Percentiles rank a stretch among this genome's conserved stretches.
Conservation (phyloP, 2,888 invertebrate species). For the Andrena hattorfiana region DNA sequence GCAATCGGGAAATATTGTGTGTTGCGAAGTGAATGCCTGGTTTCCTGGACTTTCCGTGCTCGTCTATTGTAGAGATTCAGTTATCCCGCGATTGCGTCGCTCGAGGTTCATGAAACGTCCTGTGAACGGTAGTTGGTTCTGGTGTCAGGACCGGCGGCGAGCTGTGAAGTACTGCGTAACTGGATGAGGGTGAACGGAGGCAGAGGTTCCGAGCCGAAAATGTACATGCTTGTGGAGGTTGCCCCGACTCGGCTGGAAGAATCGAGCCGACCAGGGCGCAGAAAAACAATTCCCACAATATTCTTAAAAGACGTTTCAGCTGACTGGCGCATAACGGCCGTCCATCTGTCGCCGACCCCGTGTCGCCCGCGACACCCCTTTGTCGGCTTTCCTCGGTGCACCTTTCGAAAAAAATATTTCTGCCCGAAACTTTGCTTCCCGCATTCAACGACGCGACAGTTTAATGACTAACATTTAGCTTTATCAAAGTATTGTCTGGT, state of each 20-base stretch:
- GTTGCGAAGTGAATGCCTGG: no score
- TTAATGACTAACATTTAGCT: constrained; percentile 62
- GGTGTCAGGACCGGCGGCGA: background rate
- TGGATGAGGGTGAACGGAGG: constrained; percentile 49
- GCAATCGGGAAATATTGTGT: no score
- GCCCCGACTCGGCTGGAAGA: constrained; percentile 72
- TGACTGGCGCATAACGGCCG: constrained; percentile 67
- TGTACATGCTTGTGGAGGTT: constrained; percentile 81
- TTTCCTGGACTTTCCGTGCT: no score
- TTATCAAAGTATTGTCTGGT: constrained; percentile 65
- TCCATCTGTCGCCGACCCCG: constrained; percentile 50
- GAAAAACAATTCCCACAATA: constrained; percentile 84
- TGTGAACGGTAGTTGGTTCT: background rate
- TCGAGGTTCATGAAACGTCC: background rate
- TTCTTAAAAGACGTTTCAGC: constrained; percentile 80
- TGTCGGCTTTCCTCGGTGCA: constrained; percentile 32
- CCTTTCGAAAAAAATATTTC: constrained; percentile 63
- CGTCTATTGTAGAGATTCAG: background rate
- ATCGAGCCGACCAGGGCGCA: constrained; percentile 78
- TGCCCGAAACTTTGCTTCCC: constrained; percentile 51
- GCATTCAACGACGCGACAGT: constrained; percentile 38
- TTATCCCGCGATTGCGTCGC: constrained; percentile 10
- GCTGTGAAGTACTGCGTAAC: background rate
- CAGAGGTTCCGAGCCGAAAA: constrained; percentile 74
- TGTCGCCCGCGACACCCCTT: constrained; percentile 10